phyloP scores from a whole-genome alignment of 2,113 vertebrate genomes.

The Holacanthus passer region DNA sequence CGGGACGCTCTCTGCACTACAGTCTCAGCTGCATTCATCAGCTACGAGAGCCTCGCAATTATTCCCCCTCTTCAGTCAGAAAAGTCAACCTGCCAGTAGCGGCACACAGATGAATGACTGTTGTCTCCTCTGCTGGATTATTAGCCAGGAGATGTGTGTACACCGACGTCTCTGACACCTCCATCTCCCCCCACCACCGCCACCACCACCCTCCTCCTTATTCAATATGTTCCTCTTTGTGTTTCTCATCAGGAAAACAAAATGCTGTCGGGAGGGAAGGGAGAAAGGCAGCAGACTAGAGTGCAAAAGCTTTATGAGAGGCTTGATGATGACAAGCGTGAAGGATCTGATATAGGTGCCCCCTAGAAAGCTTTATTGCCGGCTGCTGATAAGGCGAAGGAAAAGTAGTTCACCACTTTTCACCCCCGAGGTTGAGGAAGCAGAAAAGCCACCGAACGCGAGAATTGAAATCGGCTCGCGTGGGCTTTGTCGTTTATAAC shows the following conservation, averaged over 20 bases:
- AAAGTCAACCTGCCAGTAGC: conserved; percentile 74
- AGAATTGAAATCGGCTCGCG: neutral
- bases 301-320: conserved; percentile 68
- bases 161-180: conserved; percentile 42
- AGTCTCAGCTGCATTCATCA: conserved; percentile 73
- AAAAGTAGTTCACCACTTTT: conserved; percentile 55
- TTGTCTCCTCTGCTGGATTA: conserved; percentile 76
- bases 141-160: conserved; percentile 73
- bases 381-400: conserved; percentile 57
- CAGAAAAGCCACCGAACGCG: neutral
- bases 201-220: neutral
- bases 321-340: conserved; percentile 74
- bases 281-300: conserved; percentile 43
- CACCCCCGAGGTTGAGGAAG: conserved; percentile 55
- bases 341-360: conserved; percentile 70
- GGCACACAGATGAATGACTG: conserved; percentile 74
- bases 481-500: conserved; percentile 26
- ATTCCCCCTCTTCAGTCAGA: conserved; percentile 74
- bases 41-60: conserved; percentile 73
- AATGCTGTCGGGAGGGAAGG: conserved; percentile 68
- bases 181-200: conserved; percentile 6
- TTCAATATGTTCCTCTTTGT: conserved; percentile 74
- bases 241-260: conserved; percentile 75
- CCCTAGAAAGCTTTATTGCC: conserved; percentile 56
- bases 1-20: conserved; percentile 53